phyloP scores from a whole-genome alignment of 2,888 invertebrate species.

The Nematopogon swammerdamellus region DNA sequence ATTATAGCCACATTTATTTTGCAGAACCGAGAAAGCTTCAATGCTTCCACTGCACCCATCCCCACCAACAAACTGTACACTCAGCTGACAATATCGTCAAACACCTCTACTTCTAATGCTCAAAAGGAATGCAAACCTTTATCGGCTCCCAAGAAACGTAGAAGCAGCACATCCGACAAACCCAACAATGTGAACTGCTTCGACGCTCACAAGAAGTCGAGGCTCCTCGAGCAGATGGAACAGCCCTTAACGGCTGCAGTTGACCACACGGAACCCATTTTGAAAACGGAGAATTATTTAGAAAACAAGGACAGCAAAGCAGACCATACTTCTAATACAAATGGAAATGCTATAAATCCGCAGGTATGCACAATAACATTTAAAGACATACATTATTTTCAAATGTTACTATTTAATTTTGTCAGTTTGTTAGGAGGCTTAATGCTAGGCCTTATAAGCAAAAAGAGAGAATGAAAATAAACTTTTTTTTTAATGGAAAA shows the following conservation, averaged over 20 bases:
- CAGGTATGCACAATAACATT: too few relatives aligned
- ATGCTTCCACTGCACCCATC: constrained; percentile 22
- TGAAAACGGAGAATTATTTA: not conserved
- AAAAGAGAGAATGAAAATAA: too few relatives aligned
- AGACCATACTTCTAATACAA: not conserved
- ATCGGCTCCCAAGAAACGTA: constrained; percentile 40
- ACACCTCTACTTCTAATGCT: constrained; percentile 24
- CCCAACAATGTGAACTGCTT: constrained; percentile 34
- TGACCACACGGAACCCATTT: not conserved
- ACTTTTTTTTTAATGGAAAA: too few relatives aligned
- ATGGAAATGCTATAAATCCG: not conserved
- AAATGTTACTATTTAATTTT: too few relatives aligned
- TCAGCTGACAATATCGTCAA: constrained; percentile 44
- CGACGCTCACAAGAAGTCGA: constrained; percentile 36
- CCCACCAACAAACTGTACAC: constrained; percentile 45
- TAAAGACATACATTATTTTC: too few relatives aligned
- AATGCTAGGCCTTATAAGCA: too few relatives aligned
- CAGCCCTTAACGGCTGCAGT: not conserved
- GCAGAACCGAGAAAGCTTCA: constrained; percentile 37
- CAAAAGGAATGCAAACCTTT: constrained; percentile 35
- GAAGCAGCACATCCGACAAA: constrained; percentile 48
- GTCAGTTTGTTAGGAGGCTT: too few relatives aligned
- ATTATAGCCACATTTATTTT: too few relatives aligned
- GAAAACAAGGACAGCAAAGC: not conserved
- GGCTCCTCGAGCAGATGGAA: constrained; percentile 21